A percentile compares a stretch with the other conserved stretches of the same genome.
These are phyloP conservation scores for Parnassius glacialis DNA, from an alignment of 2,888 invertebrate genomes.

Conservation along the genomic window DNA sequence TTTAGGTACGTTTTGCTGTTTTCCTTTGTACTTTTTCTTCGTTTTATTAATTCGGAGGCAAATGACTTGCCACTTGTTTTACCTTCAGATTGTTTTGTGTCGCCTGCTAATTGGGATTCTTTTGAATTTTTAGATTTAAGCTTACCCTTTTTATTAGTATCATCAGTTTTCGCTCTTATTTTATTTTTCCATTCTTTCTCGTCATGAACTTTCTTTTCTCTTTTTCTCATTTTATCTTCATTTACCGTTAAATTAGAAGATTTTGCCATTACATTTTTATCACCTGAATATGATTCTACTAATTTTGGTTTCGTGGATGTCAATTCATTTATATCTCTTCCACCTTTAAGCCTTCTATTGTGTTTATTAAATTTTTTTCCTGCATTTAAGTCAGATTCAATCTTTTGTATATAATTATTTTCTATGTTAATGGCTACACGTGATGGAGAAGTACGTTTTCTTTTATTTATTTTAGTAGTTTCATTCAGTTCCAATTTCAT, in stretches of 20 bases:
- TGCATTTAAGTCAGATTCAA: conserved; percentile 1
- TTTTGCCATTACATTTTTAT: not conserved
- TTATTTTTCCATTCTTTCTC: not conserved
- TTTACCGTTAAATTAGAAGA: not conserved
- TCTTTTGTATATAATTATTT: conserved; percentile 11
- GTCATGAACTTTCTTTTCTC: conserved; percentile 3
- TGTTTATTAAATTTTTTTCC: not conserved
- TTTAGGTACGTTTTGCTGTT: conserved; percentile 14
- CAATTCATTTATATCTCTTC: no score
- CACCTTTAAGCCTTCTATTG: not conserved
- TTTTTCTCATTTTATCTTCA: not conserved
- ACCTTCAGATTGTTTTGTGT: no score
- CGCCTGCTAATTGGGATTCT: no score
- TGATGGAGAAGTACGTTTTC: no score
- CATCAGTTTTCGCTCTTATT: conserved; percentile 11
- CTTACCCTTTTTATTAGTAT: conserved; percentile 27
- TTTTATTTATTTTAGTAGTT: no score
- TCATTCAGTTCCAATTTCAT: no score
- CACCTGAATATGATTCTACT: not conserved
- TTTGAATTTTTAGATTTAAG: no score
- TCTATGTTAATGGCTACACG: conserved; percentile 8
- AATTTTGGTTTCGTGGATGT: no score
- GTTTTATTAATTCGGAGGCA: conserved; percentile 5
- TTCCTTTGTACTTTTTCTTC: conserved; percentile 26
- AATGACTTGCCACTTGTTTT: no score